phyloP scores from a whole-genome alignment of 2,113 vertebrate genomes.

The Drymodes brunneopygia region DNA sequence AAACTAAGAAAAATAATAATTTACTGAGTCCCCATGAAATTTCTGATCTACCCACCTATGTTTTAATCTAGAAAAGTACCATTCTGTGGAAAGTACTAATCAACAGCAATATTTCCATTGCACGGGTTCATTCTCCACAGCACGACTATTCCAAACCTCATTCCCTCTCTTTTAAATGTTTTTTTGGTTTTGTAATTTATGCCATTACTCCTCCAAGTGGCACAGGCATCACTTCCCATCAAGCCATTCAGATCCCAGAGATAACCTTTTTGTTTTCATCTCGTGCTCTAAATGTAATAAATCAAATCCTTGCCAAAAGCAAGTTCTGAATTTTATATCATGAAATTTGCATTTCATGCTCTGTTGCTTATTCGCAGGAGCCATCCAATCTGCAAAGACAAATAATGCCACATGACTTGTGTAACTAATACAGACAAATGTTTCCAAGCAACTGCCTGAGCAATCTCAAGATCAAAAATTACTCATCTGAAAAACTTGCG shows the following conservation, averaged over 20 bases:
- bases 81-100: neutral
- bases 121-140: neutral
- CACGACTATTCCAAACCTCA: neutral
- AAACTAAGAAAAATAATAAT: neutral
- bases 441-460: conserved; percentile 56
- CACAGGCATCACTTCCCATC: neutral
- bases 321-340: conserved; percentile 50
- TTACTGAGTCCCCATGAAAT: neutral
- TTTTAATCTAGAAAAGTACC: neutral
- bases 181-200: neutral
- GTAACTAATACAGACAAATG: conserved; percentile 63
- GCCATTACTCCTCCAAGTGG: neutral
- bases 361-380: conserved; percentile 21
- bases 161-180: neutral
- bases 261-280: conserved; percentile 63
- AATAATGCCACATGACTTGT: conserved; percentile 27
- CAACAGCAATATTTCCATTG: neutral
- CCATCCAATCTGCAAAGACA: conserved; percentile 38
- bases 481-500: conserved; percentile 55
- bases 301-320: conserved; percentile 50
- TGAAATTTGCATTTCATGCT: conserved; percentile 64
- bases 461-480: conserved; percentile 59
- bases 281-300: conserved; percentile 61
- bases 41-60: neutral
- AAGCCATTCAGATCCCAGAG: conserved; percentile 20